phyloP scores from a whole-genome alignment of 1,140 invertebrate species.

The Atopsyche davidsoni region DNA sequence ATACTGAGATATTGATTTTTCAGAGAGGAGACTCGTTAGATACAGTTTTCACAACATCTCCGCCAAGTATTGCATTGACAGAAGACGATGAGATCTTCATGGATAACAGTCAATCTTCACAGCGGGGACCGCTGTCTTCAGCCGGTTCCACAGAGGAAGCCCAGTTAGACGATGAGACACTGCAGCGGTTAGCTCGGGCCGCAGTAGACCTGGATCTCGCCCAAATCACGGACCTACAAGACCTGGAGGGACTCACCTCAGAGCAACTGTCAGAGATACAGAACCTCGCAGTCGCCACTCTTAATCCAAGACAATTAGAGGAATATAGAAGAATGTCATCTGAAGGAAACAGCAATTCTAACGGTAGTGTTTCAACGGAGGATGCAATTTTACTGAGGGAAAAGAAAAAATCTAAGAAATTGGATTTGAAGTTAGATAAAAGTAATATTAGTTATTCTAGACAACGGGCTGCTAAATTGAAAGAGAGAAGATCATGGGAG shows the following conservation, averaged over 20 bases:
- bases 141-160: slow-evolving; percentile 2
- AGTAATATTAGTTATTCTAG: slow-evolving; percentile 46
- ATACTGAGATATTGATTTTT: background rate
- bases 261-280: too few species aligned
- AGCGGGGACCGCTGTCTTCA: background rate
- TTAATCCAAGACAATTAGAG: background rate
- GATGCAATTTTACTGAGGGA: too few species aligned
- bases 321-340: background rate
- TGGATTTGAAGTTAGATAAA: slow-evolving; percentile 41
- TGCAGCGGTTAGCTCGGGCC: slow-evolving; percentile 2
- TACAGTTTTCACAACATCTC: slow-evolving; percentile 54
- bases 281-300: too few species aligned
- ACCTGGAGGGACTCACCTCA: too few species aligned
- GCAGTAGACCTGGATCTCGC: slow-evolving; percentile 10
- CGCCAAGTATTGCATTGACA: slow-evolving; percentile 36
- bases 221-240: background rate
- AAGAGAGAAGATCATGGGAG: slow-evolving; percentile 45
- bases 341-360: slow-evolving; percentile 7
- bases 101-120: background rate
- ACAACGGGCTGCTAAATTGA: slow-evolving; percentile 41
- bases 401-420: too few species aligned
- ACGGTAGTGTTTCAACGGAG: too few species aligned
- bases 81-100: slow-evolving; percentile 30
- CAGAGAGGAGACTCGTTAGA: slow-evolving; percentile 54
- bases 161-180: slow-evolving; percentile 4